phyloP scores from a whole-genome alignment of 2,888 invertebrate genomes.

The Machimus rusticus region DNA sequence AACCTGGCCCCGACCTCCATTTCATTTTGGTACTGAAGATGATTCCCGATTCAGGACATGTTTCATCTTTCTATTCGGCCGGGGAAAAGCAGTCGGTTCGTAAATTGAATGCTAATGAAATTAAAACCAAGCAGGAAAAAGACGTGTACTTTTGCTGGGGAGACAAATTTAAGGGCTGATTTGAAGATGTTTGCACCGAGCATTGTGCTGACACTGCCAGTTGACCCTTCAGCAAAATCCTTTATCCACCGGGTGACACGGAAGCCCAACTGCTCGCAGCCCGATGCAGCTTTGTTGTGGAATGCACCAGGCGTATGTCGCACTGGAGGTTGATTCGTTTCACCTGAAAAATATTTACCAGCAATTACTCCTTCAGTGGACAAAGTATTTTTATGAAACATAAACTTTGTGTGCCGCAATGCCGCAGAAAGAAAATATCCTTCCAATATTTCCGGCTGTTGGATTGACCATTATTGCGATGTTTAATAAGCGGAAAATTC shows the following conservation, averaged over 20 bases:
- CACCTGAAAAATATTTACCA: constrained; percentile 16
- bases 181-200: constrained; percentile 41
- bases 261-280: constrained; percentile 38
- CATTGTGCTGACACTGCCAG: constrained; percentile 32
- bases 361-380: background rate
- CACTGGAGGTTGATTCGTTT: constrained; percentile 60
- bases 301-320: constrained; percentile 64
- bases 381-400: constrained; percentile 1
- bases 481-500: background rate
- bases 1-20: background rate
- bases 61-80: constrained; percentile 46
- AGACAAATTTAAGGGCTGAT: constrained; percentile 46
- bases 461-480: background rate
- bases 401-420: background rate
- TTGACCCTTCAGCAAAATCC: background rate
- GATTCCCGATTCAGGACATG: constrained; percentile 22
- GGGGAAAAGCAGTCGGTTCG: constrained; percentile 39
- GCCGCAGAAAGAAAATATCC: background rate
- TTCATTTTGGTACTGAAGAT: background rate
- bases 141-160: constrained; percentile 42
- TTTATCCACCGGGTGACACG: constrained; percentile 8
- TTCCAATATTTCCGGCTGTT: background rate
- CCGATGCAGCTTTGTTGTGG: constrained; percentile 61
- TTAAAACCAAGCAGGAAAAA: constrained; percentile 43
- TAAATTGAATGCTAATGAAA: constrained; percentile 46